Evolutionary conservation across 2,113 vertebrate genomes (phyloP), one percentile per base, ranked within the genome.

Genomic region (Origma solitaria): DNA sequence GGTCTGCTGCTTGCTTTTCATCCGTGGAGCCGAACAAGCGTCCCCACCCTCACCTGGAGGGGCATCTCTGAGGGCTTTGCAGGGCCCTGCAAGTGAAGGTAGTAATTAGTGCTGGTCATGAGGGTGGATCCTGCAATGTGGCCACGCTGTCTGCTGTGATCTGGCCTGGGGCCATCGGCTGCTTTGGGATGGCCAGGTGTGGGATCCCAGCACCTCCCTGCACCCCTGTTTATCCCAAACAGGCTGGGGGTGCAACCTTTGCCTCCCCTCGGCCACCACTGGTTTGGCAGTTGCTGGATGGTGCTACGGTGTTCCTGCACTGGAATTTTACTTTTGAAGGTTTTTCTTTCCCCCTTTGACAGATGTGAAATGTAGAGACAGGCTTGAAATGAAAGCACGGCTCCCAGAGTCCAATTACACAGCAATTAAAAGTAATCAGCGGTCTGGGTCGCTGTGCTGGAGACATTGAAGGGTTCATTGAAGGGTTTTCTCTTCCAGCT

Each of bases 1-100:
- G 16, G 72, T 93, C 45, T 86, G 38, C 49, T 81, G 66, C 79
- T 77, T 76, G 86, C 77, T 92, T 88, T 93, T 93, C 64, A 85
- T 86, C 88, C 6, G 0, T 5, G 23, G n/a, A 91, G 73, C 69
- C 6, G 19, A 88, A 50, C 53, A 44, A 87, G 62, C 23, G 0
- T 97, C 80, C 81, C 93, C 94, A 38, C 92, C 94, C 88, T 92
- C 81, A 95, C 76, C 82, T 90, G 80, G 73, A 94, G 94, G 81
- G 72, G 44, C 77, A 94, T 82, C 82, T 77, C 78, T 21, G 57
- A 68, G 83, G 72, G 92, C 68, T 94, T 69, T 83, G 77, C 86
- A 72, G 80, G 77, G 77, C 72, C 79, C 86, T 90, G 45, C 24
- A 16, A 86, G 70, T 49, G 37, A 82, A 86, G 42, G 54, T 45